Percentiles rank a stretch among this genome's conserved stretches.
Conservation (phyloP, 2,797 vertebrate genomes). For the Gymnothorax reevesii region DNA sequence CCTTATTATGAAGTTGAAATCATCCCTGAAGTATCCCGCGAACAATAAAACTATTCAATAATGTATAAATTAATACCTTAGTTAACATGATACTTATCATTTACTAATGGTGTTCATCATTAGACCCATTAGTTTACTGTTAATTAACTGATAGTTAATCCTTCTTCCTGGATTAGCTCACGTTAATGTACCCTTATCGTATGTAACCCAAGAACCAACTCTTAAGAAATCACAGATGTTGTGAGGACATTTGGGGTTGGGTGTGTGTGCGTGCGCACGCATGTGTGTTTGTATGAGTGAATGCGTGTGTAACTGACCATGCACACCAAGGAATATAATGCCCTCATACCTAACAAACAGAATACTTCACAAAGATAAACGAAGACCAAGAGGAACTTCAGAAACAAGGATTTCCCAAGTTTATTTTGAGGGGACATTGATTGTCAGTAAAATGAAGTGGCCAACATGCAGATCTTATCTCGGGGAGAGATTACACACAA, state of each 20-base stretch:
- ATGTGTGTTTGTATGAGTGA: neutral
- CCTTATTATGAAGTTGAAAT: too few species aligned
- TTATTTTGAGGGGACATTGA: slow-evolving; percentile 47
- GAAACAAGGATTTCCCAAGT: slow-evolving; percentile 27
- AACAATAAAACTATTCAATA: too few species aligned
- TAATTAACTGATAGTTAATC: too few species aligned
- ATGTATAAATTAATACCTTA: too few species aligned
- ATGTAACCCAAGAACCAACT: too few species aligned
- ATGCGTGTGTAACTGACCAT: neutral
- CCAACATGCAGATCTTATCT: slow-evolving; percentile 47
- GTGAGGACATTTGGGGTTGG: neutral
- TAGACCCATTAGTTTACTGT: too few species aligned
- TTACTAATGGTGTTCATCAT: too few species aligned
- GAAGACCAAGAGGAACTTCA: neutral
- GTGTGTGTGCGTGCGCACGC: neutral
- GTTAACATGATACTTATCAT: too few species aligned
- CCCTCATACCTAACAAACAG: neutral
- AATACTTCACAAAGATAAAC: neutral
- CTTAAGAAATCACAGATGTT: too few species aligned
- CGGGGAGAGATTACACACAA: slow-evolving; percentile 33
- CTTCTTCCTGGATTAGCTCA: too few species aligned
- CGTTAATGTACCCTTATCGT: too few species aligned
- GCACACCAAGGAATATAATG: neutral
- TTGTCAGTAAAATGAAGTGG: slow-evolving; percentile 51
- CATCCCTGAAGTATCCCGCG: too few species aligned